Conservation (phyloP, 1,140 invertebrate genomes). For the Gryllus bimaculatus region DNA sequence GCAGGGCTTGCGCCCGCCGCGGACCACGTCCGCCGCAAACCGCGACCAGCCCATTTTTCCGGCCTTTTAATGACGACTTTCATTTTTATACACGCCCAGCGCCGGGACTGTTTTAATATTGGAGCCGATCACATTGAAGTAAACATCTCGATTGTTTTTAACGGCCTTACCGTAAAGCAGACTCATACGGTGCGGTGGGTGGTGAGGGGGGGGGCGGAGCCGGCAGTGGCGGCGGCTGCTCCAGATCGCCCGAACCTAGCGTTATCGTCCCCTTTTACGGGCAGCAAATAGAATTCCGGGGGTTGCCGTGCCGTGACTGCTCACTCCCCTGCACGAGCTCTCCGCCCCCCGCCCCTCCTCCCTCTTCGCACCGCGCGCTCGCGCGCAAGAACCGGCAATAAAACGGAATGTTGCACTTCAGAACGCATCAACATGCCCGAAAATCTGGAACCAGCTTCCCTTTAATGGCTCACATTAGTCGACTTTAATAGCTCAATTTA, state of each 20-base stretch:
- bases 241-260: neutral
- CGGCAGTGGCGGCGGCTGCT: neutral
- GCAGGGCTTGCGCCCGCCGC: too few relatives aligned
- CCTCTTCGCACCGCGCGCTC: too few relatives aligned
- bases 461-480: neutral
- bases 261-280: neutral
- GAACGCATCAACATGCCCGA: neutral
- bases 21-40: too few relatives aligned
- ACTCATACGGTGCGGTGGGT: neutral
- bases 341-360: too few relatives aligned
- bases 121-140: neutral
- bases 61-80: too few relatives aligned
- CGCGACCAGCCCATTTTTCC: too few relatives aligned
- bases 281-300: neutral
- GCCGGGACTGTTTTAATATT: neutral
- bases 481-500: constrained; percentile 5
- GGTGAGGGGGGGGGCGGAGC: too few relatives aligned
- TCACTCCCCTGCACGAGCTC: neutral
- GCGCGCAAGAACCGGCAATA: neutral
- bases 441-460: neutral
- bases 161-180: neutral
- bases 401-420: neutral
- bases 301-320: too few relatives aligned
- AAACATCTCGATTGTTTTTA: neutral
- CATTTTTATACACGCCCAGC: too few relatives aligned